Evolutionary conservation across 2,113 vertebrate species (phyloP), one percentile per base, ranked within the genome.

Genomic region (Andinoacara biseriatus): DNA sequence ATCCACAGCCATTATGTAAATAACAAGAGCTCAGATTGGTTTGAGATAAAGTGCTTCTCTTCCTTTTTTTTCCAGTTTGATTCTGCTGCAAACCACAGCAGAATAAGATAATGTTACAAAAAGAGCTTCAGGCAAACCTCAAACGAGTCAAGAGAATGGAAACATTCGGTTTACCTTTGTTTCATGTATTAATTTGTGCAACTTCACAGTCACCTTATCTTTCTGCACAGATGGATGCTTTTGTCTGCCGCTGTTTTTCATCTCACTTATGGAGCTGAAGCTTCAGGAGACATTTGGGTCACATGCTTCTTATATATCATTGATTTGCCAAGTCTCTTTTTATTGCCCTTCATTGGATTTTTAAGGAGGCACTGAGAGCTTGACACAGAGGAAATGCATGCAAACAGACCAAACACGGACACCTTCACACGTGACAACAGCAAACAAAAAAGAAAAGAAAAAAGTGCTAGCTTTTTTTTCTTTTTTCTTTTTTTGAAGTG

Each of bases 211-310:
- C n/a, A 29, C 52, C 62, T 46, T 69, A 69, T 69, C 52, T 17
- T 18, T 20, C 13, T 26, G 57, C 26, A 58, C 78, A 67, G 17
- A 29, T 58, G 63, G 26, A 59, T 78, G 78, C 54, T 67, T 80
- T 43, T 11, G 22, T 57, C 52, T 67, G 60, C n/a, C 5, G 52
- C 31, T 29, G 24, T 56, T 57, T 79, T 65, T 40, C 31, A 49
- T 38, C 61, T 38, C 49, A 46, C 33, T 11, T 56, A 24, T 17
- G 52, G 33, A 67, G 62, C 54, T 22, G 78, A 69, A 43, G 78
- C 54, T 67, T 58, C 10, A 43, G 62, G 54, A 38, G 54, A 79
- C 38, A 29, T 80, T 58, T 80, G 20, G 56, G 62, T 80, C 62
- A n/a, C 35, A 46, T 67, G 52, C 78, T 69, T 69, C 56, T 80